Evolutionary conservation across 2,888 invertebrate genomes (phyloP).

Genomic region (Anarsia innoxiella): DNA sequence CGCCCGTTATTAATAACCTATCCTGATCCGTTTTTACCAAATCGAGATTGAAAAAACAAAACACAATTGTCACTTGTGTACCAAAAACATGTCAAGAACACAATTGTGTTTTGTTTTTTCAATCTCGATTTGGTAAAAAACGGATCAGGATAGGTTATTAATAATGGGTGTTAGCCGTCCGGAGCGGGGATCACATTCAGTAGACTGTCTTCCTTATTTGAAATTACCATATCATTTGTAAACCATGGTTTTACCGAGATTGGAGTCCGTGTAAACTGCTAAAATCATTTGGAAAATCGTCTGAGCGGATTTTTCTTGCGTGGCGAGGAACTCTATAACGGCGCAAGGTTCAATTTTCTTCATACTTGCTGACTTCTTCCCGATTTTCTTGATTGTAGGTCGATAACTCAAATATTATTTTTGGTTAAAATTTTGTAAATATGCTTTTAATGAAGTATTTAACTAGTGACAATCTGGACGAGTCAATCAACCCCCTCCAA

Average conservation of each 20-base stretch:
- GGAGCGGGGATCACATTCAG: conserved; percentile 20
- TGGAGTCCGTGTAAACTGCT: not conserved
- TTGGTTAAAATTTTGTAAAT: not conserved
- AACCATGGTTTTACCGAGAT: conserved; percentile 21
- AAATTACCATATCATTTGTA: conserved; percentile 24
- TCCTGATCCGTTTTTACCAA: too few species aligned
- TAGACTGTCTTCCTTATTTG: conserved; percentile 22
- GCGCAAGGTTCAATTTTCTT: not conserved
- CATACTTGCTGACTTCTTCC: not conserved
- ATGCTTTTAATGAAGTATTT: not conserved
- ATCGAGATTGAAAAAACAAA: too few species aligned
- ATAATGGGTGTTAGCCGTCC: not conserved
- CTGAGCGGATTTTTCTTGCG: not conserved
- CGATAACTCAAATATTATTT: not conserved
- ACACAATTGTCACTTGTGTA: too few species aligned
- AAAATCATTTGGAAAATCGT: not conserved
- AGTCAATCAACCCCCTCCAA: not conserved
- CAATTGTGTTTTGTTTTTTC: too few species aligned
- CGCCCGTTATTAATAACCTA: too few species aligned
- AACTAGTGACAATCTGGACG: not conserved
- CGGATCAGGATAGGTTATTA: too few species aligned
- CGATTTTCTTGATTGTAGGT: not conserved
- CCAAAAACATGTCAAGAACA: too few species aligned
- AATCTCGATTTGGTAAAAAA: too few species aligned
- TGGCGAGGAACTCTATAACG: not conserved